Evolutionary conservation across 2,113 vertebrate species (phyloP).

Genomic region (Microcebus lehilahytsara): DNA sequence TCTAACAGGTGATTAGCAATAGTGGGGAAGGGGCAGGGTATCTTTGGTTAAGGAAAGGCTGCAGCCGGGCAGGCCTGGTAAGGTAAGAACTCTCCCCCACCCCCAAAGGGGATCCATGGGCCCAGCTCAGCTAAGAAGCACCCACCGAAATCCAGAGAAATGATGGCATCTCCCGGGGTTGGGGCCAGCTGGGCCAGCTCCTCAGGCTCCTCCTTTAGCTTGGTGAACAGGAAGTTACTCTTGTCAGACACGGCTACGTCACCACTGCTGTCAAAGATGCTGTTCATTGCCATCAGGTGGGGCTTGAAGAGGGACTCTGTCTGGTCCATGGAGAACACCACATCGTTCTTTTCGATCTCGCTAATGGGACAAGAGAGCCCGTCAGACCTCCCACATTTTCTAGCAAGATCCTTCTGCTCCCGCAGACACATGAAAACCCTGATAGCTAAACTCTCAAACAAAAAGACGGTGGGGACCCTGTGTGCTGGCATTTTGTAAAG

Average conservation of each 20-base stretch:
- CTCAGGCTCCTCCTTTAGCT: conserved; percentile 97
- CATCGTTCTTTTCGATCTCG: conserved; percentile 94
- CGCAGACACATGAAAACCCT: background rate
- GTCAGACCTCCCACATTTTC: conserved; percentile 51
- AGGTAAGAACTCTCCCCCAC: background rate
- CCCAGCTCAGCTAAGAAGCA: background rate
- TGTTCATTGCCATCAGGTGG: conserved; percentile 84
- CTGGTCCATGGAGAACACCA: conserved; percentile 97
- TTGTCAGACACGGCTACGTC: conserved; percentile 78
- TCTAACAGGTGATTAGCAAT: background rate
- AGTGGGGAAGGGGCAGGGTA: background rate
- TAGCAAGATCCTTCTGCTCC: background rate
- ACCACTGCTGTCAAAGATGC: conserved; percentile 84
- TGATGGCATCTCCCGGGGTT: conserved; percentile 93
- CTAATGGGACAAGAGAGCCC: conserved; percentile 79
- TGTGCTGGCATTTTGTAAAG: background rate
- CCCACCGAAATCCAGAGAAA: conserved; percentile 95
- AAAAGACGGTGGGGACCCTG: background rate
- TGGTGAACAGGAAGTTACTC: conserved; percentile 89
- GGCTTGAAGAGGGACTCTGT: conserved; percentile 94
- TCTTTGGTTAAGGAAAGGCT: background rate
- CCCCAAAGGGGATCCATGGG: fast-evolving
- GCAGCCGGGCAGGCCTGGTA: background rate
- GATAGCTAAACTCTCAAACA: background rate
- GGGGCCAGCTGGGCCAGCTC: conserved; percentile 96